Conservation (phyloP, 2,113 vertebrate species). For the Oxyura jamaicensis region DNA sequence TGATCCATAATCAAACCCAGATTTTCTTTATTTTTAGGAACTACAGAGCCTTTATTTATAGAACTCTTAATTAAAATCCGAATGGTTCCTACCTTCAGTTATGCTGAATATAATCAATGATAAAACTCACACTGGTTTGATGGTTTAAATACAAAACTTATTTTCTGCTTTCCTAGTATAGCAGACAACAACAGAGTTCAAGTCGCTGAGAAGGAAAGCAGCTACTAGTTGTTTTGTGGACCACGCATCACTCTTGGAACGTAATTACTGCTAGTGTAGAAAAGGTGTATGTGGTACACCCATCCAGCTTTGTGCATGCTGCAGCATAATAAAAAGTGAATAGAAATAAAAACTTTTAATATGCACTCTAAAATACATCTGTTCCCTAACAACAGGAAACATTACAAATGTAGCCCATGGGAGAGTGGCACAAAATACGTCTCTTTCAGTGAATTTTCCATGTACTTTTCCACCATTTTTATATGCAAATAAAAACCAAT, state of each 20-base stretch:
- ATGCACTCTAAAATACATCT: neutral
- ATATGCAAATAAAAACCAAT: neutral
- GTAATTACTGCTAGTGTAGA: conserved; percentile 41
- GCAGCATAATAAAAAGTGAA: conserved; percentile 1
- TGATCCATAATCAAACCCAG: neutral
- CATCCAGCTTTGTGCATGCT: conserved; percentile 58
- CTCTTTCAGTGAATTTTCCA: neutral
- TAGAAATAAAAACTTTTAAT: neutral
- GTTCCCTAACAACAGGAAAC: neutral
- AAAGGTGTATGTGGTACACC: conserved; percentile 37
- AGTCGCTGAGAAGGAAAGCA: conserved; percentile 43
- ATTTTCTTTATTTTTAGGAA: neutral
- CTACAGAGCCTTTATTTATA: neutral
- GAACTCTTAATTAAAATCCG: neutral
- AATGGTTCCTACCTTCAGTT: neutral
- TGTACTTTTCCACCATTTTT: neutral
- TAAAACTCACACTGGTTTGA: neutral
- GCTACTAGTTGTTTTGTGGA: conserved; percentile 52
- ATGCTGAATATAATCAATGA: neutral
- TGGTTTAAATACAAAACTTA: neutral
- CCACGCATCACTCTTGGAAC: conserved; percentile 57
- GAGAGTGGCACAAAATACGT: neutral
- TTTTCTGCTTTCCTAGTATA: conserved; percentile 67
- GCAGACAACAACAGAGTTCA: conserved; percentile 63
- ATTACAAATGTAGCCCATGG: neutral